Conservation (phyloP, 2,113 vertebrate genomes). For the Hydrochoerus hydrochaeris region DNA sequence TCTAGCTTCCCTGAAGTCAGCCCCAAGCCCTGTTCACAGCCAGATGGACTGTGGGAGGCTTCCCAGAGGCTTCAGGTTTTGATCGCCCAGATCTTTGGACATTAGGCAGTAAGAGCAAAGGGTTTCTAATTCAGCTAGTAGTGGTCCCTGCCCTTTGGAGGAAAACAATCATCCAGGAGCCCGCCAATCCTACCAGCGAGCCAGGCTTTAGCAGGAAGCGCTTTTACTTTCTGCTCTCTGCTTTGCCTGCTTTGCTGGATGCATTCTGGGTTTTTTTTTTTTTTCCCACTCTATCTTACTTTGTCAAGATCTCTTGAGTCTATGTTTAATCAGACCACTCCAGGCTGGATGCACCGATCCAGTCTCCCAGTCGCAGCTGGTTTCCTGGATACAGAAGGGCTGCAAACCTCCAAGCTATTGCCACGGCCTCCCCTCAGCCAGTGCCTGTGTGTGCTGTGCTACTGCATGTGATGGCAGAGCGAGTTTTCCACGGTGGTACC, state of each 20-base stretch:
- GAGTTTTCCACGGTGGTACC: conserved; percentile 6
- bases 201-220: conserved; percentile 43
- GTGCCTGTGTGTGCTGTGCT: not conserved
- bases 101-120: not conserved
- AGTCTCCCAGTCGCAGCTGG: conserved; percentile 72
- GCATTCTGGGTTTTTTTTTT: conserved; percentile 27
- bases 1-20: not conserved
- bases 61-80: not conserved
- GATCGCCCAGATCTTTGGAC: not conserved
- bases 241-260: conserved; percentile 6
- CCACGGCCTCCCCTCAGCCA: conserved; percentile 10
- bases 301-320: conserved; percentile 74
- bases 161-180: not conserved
- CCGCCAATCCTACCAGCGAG: not conserved
- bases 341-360: conserved; percentile 52
- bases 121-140: conserved; percentile 46
- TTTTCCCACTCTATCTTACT: not conserved
- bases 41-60: not conserved
- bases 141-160: not conserved
- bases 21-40: not conserved
- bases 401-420: conserved; percentile 11
- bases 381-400: conserved; percentile 58
- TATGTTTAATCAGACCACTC: conserved; percentile 74
- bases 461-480: conserved; percentile 54
- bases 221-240: conserved; percentile 26